These are phyloP conservation scores for Cotesia glomerata DNA, from an alignment of 1,140 invertebrate species.

Conservation along the genomic window DNA sequence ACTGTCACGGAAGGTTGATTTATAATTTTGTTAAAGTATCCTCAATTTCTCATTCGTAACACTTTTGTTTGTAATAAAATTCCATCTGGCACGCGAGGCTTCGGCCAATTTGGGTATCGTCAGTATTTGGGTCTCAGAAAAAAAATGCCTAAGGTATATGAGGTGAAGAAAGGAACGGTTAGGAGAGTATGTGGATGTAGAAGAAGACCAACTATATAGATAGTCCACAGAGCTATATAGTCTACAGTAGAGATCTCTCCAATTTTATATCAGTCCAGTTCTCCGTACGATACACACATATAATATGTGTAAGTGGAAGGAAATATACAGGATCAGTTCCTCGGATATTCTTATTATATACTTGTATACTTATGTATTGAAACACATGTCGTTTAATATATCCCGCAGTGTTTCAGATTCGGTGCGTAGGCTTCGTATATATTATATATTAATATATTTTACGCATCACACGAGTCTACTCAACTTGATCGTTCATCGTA, in stretches of 20 bases:
- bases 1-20: neutral
- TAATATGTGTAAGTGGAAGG: conserved; percentile 26
- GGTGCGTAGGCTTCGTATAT: conserved; percentile 61
- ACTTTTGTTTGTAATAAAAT: conserved; percentile 28
- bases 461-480: conserved; percentile 28
- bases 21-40: conserved; percentile 13
- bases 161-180: conserved; percentile 30
- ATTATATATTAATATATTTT: conserved; percentile 31
- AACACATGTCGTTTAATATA: conserved; percentile 63
- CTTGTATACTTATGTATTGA: conserved; percentile 38
- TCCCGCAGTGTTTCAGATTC: conserved; percentile 57
- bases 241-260: neutral
- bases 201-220: conserved; percentile 6
- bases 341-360: neutral
- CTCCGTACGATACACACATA: conserved; percentile 8
- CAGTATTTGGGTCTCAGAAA: neutral
- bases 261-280: too few species aligned
- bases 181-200: neutral
- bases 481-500: too few species aligned
- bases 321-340: conserved; percentile 25
- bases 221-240: neutral
- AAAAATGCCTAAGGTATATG: neutral
- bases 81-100: conserved; percentile 38
- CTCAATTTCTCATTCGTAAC: conserved; percentile 27
- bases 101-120: conserved; percentile 26